Conservation (phyloP, 1,140 invertebrate species). For the Metopolophium dirhodum region DNA sequence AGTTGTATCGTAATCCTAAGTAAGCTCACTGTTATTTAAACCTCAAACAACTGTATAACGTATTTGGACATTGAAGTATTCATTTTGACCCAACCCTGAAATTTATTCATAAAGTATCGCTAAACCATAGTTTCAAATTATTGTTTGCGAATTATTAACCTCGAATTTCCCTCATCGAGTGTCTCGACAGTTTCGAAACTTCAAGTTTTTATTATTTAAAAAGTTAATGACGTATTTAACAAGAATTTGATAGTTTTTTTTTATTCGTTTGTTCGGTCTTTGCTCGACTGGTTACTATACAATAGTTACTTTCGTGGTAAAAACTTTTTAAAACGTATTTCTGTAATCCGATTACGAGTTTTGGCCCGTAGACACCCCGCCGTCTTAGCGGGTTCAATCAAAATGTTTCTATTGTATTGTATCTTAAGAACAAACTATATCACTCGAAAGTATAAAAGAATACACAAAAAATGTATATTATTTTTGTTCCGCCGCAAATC, state of each 20-base stretch:
- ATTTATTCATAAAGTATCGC: background rate
- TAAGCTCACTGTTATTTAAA: background rate
- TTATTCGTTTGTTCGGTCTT: background rate
- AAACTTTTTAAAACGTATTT: background rate
- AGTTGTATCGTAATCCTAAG: background rate
- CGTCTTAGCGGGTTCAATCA: background rate
- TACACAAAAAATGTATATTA: background rate
- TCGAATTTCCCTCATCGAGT: background rate
- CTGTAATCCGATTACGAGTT: background rate
- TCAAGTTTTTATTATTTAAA: background rate
- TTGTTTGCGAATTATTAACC: background rate
- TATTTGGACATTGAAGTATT: background rate
- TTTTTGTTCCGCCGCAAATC: background rate
- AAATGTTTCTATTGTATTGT: background rate
- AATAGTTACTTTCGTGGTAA: background rate
- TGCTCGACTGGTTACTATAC: background rate
- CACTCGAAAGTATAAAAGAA: background rate
- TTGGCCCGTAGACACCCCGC: background rate
- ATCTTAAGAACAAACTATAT: background rate
- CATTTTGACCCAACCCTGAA: background rate
- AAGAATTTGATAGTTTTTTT: background rate
- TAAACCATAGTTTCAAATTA: background rate
- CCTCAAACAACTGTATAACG: background rate
- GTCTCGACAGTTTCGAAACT: background rate
- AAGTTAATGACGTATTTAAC: background rate